Evolutionary conservation across 2,113 vertebrate species (phyloP).

Genomic region (Calidris pygmaea): DNA sequence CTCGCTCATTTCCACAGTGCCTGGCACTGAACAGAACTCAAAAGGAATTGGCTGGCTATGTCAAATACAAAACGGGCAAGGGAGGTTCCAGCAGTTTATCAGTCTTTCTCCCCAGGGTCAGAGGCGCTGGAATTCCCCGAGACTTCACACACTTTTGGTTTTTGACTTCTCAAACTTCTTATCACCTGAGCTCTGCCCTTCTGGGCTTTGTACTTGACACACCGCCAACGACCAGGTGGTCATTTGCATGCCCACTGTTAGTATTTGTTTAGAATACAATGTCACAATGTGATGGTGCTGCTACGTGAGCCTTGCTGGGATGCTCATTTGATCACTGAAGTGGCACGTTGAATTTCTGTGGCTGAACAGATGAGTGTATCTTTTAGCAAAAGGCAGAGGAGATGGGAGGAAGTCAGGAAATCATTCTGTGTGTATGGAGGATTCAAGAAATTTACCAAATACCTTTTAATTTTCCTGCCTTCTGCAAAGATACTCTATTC

Average conservation of each 20-base stretch:
- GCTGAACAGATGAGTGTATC: neutral
- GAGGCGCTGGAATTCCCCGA: neutral
- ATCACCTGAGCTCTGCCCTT: neutral
- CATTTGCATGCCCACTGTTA: fast-evolving
- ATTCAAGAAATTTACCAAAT: neutral
- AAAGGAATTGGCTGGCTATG: neutral
- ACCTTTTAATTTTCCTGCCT: neutral
- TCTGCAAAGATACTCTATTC: neutral
- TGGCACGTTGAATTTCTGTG: neutral
- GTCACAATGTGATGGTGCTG: neutral
- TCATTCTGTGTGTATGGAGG: neutral
- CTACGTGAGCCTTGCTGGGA: neutral
- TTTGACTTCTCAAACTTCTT: neutral
- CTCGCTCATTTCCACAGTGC: neutral
- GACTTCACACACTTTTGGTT: neutral
- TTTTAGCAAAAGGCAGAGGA: neutral
- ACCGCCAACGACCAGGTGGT: neutral
- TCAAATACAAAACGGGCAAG: neutral
- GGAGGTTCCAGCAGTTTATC: neutral
- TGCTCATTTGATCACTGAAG: fast-evolving
- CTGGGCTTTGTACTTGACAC: neutral
- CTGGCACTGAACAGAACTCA: neutral
- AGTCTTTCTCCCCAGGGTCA: neutral
- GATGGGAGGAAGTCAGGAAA: neutral
- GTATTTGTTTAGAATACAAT: neutral